phyloP scores from a whole-genome alignment of 2,888 invertebrate species.

The Amphipoea lucens region DNA sequence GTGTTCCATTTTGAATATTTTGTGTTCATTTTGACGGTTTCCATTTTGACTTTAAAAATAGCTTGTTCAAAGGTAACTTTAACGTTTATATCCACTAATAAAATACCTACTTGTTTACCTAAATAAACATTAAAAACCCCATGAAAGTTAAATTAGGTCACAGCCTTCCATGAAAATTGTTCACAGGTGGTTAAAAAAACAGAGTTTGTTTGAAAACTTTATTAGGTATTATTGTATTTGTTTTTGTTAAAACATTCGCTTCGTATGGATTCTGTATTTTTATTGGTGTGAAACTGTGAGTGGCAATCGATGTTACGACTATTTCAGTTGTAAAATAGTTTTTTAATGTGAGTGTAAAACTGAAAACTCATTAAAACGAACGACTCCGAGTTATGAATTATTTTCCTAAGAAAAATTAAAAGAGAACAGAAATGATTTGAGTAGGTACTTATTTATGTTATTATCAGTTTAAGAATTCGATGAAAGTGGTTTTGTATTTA shows the following conservation, averaged over 20 bases:
- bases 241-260: constrained; percentile 3
- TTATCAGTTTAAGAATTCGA: not conserved
- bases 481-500: not conserved
- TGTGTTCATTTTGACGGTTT: not conserved
- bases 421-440: not conserved
- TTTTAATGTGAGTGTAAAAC: constrained; percentile 28
- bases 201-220: constrained; percentile 19
- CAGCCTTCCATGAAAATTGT: constrained; percentile 17
- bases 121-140: constrained; percentile 1
- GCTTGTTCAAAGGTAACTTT: not conserved
- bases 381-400: constrained; percentile 11
- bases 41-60: not conserved
- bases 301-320: constrained; percentile 26
- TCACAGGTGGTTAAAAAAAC: constrained; percentile 34
- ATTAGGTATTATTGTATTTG: not conserved
- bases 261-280: constrained; percentile 7
- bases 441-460: too few species aligned
- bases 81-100: not conserved
- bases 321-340: constrained; percentile 38
- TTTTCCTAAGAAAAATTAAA: constrained; percentile 24
- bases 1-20: not conserved
- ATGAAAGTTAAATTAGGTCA: constrained; percentile 18
- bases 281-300: constrained; percentile 30
- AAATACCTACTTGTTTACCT: not conserved
- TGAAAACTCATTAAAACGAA: constrained; percentile 45